phyloP scores from a whole-genome alignment of 2,797 vertebrate genomes.

The Anomalospiza imberbis region DNA sequence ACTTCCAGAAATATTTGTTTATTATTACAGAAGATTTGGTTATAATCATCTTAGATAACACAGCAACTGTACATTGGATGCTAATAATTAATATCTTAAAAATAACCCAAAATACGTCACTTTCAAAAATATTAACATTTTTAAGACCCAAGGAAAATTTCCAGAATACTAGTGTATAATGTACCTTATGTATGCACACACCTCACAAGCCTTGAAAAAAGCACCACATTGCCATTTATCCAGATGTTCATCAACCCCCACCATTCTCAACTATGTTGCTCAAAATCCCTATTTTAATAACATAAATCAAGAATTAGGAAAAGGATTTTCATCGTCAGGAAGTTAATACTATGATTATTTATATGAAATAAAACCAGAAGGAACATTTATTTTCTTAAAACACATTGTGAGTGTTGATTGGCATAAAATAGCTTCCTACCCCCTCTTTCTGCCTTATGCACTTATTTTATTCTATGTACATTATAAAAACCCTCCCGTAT shows the following conservation, averaged over 20 bases:
- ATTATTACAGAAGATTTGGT: not conserved
- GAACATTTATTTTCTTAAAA: not conserved
- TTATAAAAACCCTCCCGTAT: not conserved
- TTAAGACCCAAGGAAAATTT: not conserved
- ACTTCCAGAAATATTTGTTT: not conserved
- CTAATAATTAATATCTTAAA: not conserved
- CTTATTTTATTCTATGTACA: not conserved
- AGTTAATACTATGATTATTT: not conserved
- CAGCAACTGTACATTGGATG: not conserved
- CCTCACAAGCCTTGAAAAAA: not conserved
- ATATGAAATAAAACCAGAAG: not conserved
- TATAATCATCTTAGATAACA: not conserved
- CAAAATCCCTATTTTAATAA: not conserved
- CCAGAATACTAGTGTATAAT: not conserved
- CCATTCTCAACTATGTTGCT: not conserved
- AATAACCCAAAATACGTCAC: not conserved
- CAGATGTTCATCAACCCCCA: not conserved
- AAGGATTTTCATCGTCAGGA: not conserved
- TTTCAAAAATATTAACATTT: not conserved
- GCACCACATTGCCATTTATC: not conserved
- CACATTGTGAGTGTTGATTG: not conserved
- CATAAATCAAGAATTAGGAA: not conserved
- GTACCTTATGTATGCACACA: not conserved
- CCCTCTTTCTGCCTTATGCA: not conserved
- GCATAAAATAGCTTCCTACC: not conserved